Conservation (phyloP, 1,140 invertebrate genomes). For the Trachymyrmex septentrionalis region DNA sequence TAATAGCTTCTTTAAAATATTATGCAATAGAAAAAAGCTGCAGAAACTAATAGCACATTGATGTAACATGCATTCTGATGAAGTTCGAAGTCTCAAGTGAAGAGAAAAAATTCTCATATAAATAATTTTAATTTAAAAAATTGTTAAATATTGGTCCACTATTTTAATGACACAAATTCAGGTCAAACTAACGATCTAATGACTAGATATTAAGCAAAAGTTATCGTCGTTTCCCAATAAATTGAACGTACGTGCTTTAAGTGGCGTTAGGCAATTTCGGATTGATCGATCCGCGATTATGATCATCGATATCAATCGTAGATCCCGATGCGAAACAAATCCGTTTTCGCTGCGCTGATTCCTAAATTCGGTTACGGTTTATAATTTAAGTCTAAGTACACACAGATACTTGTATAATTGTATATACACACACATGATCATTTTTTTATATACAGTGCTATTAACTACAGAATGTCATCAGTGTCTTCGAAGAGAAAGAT, state of each 20-base stretch:
- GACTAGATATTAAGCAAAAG: slow-evolving; percentile 84
- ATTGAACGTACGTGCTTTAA: slow-evolving; percentile 73
- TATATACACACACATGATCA: slow-evolving; percentile 79
- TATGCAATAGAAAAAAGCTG: background rate
- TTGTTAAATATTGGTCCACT: background rate
- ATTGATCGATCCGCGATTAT: slow-evolving; percentile 69
- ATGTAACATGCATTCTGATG: background rate
- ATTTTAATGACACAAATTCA: slow-evolving; percentile 46
- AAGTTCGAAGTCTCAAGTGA: background rate
- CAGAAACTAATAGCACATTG: background rate
- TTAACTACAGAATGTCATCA: slow-evolving; percentile 44
- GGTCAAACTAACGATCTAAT: slow-evolving; percentile 82
- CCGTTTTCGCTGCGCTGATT: slow-evolving; percentile 9
- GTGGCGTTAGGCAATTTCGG: slow-evolving; percentile 75
- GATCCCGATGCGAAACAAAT: slow-evolving; percentile 11
- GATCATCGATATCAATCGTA: slow-evolving; percentile 35
- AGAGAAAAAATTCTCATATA: slow-evolving; percentile 5
- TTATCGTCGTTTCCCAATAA: slow-evolving; percentile 65
- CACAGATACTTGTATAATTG: slow-evolving; percentile 75
- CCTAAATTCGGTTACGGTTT: slow-evolving; percentile 74
- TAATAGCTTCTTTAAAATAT: slow-evolving; percentile 2
- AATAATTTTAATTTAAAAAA: background rate
- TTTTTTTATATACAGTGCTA: slow-evolving; percentile 75
- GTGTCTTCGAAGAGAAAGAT: slow-evolving; percentile 32
- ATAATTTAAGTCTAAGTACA: slow-evolving; percentile 73